phyloP scores from a whole-genome alignment of 1,140 invertebrate species.

The Rhopalosiphum maidis region DNA sequence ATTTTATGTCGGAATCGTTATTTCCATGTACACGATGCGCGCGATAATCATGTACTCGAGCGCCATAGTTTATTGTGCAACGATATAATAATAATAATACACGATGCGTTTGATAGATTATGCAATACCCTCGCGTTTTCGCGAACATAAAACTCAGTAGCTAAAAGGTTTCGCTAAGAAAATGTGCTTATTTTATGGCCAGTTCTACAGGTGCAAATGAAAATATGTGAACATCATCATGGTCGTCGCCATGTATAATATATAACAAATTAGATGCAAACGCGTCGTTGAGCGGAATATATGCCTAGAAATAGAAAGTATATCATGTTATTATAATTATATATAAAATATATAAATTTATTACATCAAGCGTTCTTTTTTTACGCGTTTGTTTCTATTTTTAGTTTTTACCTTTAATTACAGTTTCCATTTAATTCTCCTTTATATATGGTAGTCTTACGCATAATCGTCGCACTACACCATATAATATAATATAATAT shows the following conservation, averaged over 20 bases:
- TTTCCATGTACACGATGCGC: not conserved
- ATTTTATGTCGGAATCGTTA: not conserved
- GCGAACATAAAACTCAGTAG: not conserved
- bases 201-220: not conserved
- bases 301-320: not conserved
- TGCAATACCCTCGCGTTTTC: not conserved
- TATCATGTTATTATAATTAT: too few relatives aligned
- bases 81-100: not conserved
- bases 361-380: too few relatives aligned
- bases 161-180: not conserved
- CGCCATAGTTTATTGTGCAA: not conserved
- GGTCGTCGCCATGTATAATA: not conserved
- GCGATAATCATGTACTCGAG: not conserved
- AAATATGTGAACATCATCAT: not conserved
- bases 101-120: not conserved
- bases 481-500: too few relatives aligned
- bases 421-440: too few relatives aligned
- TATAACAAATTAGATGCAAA: not conserved
- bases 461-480: too few relatives aligned
- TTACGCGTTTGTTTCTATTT: too few relatives aligned
- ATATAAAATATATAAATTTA: too few relatives aligned
- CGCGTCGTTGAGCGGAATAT: too few relatives aligned
- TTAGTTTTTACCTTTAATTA: too few relatives aligned
- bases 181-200: not conserved
- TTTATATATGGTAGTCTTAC: too few relatives aligned